phyloP scores from a whole-genome alignment of 2,113 vertebrate species.

The Gracilinanus agilis region DNA sequence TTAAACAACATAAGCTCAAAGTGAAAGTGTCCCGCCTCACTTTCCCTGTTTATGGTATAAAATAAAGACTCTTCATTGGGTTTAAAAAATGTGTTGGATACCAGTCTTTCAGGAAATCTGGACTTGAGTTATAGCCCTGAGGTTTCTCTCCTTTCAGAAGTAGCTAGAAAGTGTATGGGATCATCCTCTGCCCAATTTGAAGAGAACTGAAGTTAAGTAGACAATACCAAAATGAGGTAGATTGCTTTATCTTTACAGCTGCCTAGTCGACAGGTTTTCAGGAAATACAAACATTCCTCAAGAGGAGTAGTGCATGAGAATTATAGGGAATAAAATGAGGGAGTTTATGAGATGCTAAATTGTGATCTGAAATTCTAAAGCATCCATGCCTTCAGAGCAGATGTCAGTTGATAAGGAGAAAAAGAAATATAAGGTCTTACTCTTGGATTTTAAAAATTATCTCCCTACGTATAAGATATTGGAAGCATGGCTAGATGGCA shows the following conservation, averaged over 20 bases:
- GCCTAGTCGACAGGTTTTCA: neutral
- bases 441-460: neutral
- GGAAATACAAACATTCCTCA: neutral
- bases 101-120: too few species aligned
- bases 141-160: neutral
- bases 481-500: neutral
- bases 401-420: neutral
- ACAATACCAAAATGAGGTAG: neutral
- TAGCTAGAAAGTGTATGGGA: neutral
- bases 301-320: neutral
- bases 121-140: too few species aligned
- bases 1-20: conserved; percentile 84
- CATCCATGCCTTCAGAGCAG: neutral
- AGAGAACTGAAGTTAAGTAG: neutral
- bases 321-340: neutral
- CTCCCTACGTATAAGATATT: neutral
- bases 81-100: conserved; percentile 28
- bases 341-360: neutral
- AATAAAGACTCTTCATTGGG: conserved; percentile 77
- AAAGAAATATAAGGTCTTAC: neutral
- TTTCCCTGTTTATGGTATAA: conserved; percentile 67
- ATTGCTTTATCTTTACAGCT: neutral
- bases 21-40: conserved; percentile 86
- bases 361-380: neutral
- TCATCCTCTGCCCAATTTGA: neutral